These are phyloP conservation scores for Heterodera filipjevi DNA, from an alignment of 2,888 invertebrate genomes.

Conservation along the genomic window DNA sequence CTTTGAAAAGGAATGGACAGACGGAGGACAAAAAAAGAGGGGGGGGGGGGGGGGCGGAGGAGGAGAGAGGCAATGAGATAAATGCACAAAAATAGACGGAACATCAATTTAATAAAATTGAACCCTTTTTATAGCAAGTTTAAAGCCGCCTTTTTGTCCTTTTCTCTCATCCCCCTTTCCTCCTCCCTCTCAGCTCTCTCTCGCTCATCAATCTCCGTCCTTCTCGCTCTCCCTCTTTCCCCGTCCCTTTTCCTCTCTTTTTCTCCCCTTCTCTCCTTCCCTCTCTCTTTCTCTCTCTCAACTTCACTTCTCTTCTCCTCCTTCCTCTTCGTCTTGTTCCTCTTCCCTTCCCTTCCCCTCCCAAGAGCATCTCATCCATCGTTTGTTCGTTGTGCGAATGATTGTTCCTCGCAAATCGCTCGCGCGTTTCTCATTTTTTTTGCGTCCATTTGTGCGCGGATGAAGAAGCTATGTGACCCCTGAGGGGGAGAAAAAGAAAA, in stretches of 20 bases:
- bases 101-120: neutral
- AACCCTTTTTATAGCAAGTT: too few relatives aligned
- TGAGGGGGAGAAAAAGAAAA: neutral
- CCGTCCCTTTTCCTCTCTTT: neutral
- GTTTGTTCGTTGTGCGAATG: constrained; percentile 7
- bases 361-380: neutral
- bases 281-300: neutral
- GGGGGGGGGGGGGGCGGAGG: neutral
- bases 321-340: neutral
- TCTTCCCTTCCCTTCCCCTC: neutral
- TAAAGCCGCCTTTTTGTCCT: too few relatives aligned
- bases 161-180: neutral
- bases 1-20: neutral
- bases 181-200: neutral
- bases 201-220: neutral
- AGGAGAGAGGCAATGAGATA: neutral
- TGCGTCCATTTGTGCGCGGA: constrained; percentile 9
- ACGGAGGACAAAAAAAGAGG: neutral
- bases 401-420: constrained; percentile 5
- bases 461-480: constrained; percentile 7
- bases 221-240: neutral
- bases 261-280: neutral
- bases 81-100: neutral
- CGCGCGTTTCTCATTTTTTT: constrained; percentile 10
- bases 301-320: neutral